phyloP scores from a whole-genome alignment of 2,888 invertebrate species.

The Fabriciana adippe region DNA sequence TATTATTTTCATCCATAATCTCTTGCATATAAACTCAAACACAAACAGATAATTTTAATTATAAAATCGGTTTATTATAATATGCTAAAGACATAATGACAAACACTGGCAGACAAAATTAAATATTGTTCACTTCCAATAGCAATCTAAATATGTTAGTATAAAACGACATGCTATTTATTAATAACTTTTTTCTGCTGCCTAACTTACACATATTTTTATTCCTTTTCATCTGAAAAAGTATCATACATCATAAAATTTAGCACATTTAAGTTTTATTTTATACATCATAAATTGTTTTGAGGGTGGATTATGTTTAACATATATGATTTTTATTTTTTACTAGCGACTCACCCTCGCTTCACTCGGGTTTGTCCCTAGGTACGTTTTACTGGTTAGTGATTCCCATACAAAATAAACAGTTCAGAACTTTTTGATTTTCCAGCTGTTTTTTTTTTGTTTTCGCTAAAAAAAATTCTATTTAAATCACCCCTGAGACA shows the following conservation, averaged over 20 bases:
- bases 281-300: too few relatives aligned
- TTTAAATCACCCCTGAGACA: too few relatives aligned
- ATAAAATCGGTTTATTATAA: too few relatives aligned
- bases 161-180: conserved; percentile 33
- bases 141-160: conserved; percentile 33
- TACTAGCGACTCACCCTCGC: too few relatives aligned
- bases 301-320: too few relatives aligned
- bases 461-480: too few relatives aligned
- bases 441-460: too few relatives aligned
- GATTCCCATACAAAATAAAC: too few relatives aligned
- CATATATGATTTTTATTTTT: too few relatives aligned
- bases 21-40: background rate
- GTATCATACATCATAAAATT: conserved; percentile 32
- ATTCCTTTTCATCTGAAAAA: conserved; percentile 76
- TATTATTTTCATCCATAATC: background rate
- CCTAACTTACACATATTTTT: conserved; percentile 62
- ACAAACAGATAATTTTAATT: background rate
- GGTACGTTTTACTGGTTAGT: too few relatives aligned
- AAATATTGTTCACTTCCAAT: background rate
- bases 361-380: too few relatives aligned
- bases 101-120: conserved; percentile 5
- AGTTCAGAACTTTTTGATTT: too few relatives aligned
- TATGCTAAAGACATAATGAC: background rate
- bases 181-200: conserved; percentile 31
- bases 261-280: conserved; percentile 24